phyloP scores from a whole-genome alignment of 2,797 vertebrate genomes.

The Thripadectes ignobilis region DNA sequence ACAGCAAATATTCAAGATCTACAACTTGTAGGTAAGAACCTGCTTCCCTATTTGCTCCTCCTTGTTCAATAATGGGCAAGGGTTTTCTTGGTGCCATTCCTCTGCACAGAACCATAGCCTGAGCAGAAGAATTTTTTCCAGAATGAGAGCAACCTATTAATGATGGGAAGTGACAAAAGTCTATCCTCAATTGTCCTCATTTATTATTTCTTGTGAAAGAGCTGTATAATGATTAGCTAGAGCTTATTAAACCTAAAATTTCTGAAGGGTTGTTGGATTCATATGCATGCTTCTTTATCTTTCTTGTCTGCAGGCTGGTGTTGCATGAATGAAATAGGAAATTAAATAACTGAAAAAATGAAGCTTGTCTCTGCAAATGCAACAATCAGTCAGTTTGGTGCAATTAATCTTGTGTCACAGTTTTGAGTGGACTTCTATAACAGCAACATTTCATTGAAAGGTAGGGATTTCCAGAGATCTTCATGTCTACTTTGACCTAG shows the following conservation, averaged over 20 bases:
- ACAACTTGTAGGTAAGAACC: background rate
- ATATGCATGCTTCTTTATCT: background rate
- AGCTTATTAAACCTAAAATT: background rate
- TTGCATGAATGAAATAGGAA: background rate
- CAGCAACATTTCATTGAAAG: background rate
- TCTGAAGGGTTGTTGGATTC: background rate
- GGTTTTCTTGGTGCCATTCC: background rate
- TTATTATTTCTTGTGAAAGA: background rate
- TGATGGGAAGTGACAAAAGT: background rate
- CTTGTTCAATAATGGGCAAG: background rate
- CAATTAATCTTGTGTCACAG: background rate
- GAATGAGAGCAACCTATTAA: background rate
- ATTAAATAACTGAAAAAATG: background rate
- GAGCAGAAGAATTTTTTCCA: background rate
- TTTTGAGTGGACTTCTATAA: background rate
- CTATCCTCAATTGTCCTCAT: background rate
- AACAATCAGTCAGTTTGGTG: background rate
- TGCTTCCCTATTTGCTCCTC: background rate
- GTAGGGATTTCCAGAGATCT: background rate
- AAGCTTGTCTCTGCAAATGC: background rate
- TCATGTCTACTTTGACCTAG: background rate
- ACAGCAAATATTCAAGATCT: background rate
- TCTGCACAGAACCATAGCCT: background rate
- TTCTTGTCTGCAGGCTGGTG: background rate
- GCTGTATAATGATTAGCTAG: background rate